Evolutionary conservation across 30 jellyfish, hydroid and myxozoan species (phyloP), one percentile per base, ranked within the genome.

Genomic region (Hydractinia echinata): DNA sequence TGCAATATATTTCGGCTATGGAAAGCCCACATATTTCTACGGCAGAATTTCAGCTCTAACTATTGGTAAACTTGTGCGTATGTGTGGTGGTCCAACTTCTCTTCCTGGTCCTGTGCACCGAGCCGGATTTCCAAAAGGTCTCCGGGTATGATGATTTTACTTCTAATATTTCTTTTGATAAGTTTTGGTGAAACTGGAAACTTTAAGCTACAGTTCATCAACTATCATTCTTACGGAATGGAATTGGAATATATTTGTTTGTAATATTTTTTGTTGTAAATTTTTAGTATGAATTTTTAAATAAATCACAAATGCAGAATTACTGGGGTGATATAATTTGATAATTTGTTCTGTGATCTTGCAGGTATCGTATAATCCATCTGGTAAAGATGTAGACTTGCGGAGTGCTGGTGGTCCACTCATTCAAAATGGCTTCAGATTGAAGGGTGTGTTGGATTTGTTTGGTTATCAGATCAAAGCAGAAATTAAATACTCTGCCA

Each of bases 101-200:
- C 79, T 92, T 1, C 98, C 98, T 19, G 84, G 60, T 4, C 83
- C 88, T 10, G 96, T 92, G 10, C 83, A 87, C 7, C 81, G 61
- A 8, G 74, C 96, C 58, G 98, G 98, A 48, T 92, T 92, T 77
- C 98, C 98, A 4, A 79, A 92, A 76, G 98, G 98, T 5, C 91
- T 83, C 5, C 8, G 77, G 89, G 98, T 92, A 79, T 74, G 95
- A 13, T n/a, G 15, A 20, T 10, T 68, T 68, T 68, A 30, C 21
- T 15, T 60, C 70, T 60, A 13, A 16, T 60, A 16, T 16, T 14
- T 60, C 69, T 14, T 16, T 60, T 14, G 19, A 60, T 14, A 13
- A 60, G n/a, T 14, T 16, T 60, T 60, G n/a, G 19, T 60, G n/a
- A 60, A 60, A 60, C 19, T 30, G 44, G 44, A 30, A 2, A 30